Percentiles rank a stretch among this genome's conserved stretches.
Evolutionary conservation across 2,797 vertebrate genomes (phyloP).

Genomic region (Ptychobarbus kaznakovi): DNA sequence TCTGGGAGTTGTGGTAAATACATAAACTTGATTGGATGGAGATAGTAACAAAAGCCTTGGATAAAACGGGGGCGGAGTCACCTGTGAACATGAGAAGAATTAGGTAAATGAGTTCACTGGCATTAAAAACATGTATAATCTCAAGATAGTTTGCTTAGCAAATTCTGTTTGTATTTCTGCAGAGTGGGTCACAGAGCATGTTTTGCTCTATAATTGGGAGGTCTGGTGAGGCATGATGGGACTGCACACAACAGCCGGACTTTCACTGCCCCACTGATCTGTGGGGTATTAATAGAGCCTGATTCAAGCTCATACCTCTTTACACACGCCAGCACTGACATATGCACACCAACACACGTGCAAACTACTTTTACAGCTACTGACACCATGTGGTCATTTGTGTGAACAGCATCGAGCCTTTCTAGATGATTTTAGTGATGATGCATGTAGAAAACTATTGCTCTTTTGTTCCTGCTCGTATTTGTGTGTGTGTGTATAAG

Average conservation of each 20-base stretch:
- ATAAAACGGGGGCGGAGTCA: constrained; percentile 14
- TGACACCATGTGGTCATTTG: constrained; percentile 69
- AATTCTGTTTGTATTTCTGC: constrained; percentile 18
- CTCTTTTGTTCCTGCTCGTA: not conserved
- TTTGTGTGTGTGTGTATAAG: constrained; percentile 13
- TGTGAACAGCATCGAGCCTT: constrained; percentile 47
- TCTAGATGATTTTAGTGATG: not conserved
- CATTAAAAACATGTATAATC: not conserved
- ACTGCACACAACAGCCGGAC: constrained; percentile 72
- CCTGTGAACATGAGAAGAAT: constrained; percentile 42
- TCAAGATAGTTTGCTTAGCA: not conserved
- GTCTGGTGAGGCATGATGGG: constrained; percentile 61
- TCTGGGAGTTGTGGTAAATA: constrained; percentile 29
- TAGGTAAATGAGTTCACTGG: not conserved
- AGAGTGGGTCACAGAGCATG: constrained; percentile 58
- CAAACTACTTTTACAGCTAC: constrained; percentile 47
- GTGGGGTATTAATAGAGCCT: constrained; percentile 60
- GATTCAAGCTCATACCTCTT: constrained; percentile 55
- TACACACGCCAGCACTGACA: constrained; percentile 55
- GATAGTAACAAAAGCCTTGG: constrained; percentile 30
- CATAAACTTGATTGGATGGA: constrained; percentile 44
- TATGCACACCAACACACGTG: constrained; percentile 65
- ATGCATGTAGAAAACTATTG: not conserved
- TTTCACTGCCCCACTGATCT: constrained; percentile 60
- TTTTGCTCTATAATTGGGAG: constrained; percentile 58